Evolutionary conservation across 2,113 vertebrate genomes (phyloP).

Genomic region (Rhinogobius similis): DNA sequence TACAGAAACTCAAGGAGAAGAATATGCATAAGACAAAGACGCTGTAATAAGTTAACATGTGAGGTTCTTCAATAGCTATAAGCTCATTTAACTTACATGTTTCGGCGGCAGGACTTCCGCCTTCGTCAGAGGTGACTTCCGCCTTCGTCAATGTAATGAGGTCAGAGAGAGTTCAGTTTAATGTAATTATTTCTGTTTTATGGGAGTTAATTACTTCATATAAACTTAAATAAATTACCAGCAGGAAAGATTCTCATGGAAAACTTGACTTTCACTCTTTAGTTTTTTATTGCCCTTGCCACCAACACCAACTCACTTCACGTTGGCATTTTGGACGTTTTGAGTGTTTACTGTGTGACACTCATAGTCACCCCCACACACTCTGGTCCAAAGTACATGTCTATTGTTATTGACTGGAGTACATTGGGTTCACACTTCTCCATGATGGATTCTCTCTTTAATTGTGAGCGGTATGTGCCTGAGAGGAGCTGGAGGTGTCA

Average conservation of each 20-base stretch:
- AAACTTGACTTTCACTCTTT: background rate
- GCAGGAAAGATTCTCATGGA: background rate
- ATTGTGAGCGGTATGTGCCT: constrained; percentile 82
- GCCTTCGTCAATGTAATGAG: no score
- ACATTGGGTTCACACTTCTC: constrained; percentile 84
- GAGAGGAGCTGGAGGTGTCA: constrained; percentile 76
- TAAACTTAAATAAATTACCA: background rate
- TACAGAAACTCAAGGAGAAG: background rate
- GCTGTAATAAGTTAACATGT: no score
- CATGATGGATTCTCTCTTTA: constrained; percentile 79
- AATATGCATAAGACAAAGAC: background rate
- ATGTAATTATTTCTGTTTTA: background rate
- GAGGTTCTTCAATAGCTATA: no score
- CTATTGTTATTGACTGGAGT: constrained; percentile 85
- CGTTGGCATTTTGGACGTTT: constrained; percentile 16
- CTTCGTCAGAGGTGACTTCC: no score
- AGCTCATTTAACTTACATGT: no score
- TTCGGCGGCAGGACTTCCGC: no score
- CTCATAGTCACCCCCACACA: constrained; percentile 14
- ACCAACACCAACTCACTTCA: constrained; percentile 19
- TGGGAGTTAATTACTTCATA: background rate
- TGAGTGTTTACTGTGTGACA: constrained; percentile 20
- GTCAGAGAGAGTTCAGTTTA: no score
- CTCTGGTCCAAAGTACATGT: constrained; percentile 40
- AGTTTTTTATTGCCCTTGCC: constrained; percentile 13